phyloP scores from a whole-genome alignment of 2,888 invertebrate species.

The Sphaerophoria rueppellii region DNA sequence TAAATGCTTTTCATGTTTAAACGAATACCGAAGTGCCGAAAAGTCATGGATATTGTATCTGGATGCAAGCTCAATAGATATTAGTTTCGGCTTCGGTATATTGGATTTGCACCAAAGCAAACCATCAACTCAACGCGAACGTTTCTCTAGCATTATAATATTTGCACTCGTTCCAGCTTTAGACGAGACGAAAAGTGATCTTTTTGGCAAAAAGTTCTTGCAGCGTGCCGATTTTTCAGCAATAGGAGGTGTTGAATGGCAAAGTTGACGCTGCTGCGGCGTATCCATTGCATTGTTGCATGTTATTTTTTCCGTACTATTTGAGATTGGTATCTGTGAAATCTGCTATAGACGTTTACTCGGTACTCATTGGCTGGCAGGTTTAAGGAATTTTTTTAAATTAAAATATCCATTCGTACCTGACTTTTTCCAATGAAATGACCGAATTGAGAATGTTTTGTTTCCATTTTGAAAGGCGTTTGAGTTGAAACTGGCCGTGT shows the following conservation, averaged over 20 bases:
- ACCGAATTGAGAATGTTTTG: conserved; percentile 1
- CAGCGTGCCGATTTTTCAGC: conserved; percentile 47
- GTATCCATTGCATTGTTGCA: conserved; percentile 50
- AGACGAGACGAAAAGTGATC: conserved; percentile 16
- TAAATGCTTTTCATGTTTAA: conserved; percentile 27
- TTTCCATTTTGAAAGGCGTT: background rate
- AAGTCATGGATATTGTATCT: conserved; percentile 31
- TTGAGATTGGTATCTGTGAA: background rate
- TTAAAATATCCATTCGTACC: conserved; percentile 53
- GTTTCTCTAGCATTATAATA: conserved; percentile 37
- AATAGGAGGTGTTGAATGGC: conserved; percentile 70
- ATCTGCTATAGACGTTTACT: background rate
- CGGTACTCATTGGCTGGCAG: background rate
- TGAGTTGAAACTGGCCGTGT: background rate
- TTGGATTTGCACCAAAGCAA: conserved; percentile 55
- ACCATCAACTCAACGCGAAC: conserved; percentile 3
- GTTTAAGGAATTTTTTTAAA: conserved; percentile 45
- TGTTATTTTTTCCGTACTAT: background rate
- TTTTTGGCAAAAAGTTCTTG: conserved; percentile 26
- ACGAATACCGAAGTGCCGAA: conserved; percentile 49
- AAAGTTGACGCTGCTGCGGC: background rate
- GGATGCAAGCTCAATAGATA: conserved; percentile 61
- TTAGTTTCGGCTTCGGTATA: conserved; percentile 69
- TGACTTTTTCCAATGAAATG: background rate
- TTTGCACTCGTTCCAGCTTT: background rate